Percentiles rank a stretch among this genome's conserved stretches.
phyloP scores from a whole-genome alignment of 2,113 vertebrate species.

The Dipodomys spectabilis region DNA sequence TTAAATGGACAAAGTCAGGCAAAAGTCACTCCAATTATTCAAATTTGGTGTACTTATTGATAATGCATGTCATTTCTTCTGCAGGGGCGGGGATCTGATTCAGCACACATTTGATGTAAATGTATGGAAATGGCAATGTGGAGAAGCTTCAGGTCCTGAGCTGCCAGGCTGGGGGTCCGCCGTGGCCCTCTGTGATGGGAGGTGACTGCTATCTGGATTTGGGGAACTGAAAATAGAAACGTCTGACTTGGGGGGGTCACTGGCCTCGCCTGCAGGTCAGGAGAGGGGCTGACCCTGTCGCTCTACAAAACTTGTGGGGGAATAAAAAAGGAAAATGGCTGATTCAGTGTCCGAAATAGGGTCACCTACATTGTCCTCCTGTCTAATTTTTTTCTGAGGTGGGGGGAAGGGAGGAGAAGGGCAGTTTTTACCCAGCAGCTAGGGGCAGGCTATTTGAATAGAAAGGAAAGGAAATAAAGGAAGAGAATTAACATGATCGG shows the following conservation, averaged over 20 bases:
- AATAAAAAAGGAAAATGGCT: conserved; percentile 2
- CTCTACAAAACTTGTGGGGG: conserved; percentile 36
- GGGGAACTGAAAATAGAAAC: conserved; percentile 76
- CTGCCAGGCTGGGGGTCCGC: conserved; percentile 5
- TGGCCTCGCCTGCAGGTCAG: conserved; percentile 63
- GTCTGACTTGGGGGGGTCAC: conserved; percentile 52
- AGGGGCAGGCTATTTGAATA: not conserved
- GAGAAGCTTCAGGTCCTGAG: conserved; percentile 28
- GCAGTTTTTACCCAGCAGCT: not conserved
- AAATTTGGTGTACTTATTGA: conserved; percentile 70
- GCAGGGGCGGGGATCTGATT: conserved; percentile 61
- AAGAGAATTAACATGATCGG: not conserved
- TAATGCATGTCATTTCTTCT: conserved; percentile 72
- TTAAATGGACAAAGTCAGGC: conserved; percentile 11
- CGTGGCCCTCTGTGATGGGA: not conserved
- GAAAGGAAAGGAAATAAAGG: not conserved
- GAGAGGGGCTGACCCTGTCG: conserved; percentile 64
- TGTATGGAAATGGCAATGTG: conserved; percentile 78
- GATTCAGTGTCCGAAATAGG: conserved; percentile 44
- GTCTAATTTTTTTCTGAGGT: not conserved
- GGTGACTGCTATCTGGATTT: conserved; percentile 67
- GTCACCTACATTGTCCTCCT: conserved; percentile 65
- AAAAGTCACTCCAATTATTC: conserved; percentile 63
- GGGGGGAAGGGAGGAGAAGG: not conserved
- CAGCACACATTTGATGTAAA: conserved; percentile 82